Base-by-base conservation (phyloP, 1,140 invertebrate species). In the Neocloeon triangulifer region DNA sequence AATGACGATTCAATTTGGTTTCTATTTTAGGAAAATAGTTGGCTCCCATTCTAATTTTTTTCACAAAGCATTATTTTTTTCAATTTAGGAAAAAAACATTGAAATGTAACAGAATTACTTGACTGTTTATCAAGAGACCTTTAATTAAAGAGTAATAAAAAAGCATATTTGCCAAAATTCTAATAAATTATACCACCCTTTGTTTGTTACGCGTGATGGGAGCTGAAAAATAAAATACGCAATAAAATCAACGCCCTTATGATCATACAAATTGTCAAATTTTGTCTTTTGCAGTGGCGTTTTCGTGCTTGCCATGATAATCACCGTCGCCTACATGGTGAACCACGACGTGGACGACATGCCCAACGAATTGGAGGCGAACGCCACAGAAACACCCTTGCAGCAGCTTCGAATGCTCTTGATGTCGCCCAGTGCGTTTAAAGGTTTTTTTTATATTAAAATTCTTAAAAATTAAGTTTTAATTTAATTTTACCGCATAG, bases 311-410 rank as follows among this genome's bases (percentile, higher is more conserved):
- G 51, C 55, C 0, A 29, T 69, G 2, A 43, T 67, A 21, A 51
- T 61, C 12, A 56, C 56, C 2, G 44, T 66, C 3, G 58, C 61
- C 5, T 66, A 63, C 42, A 58, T 55, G 13, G 46, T 55, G 29
- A 59, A 53, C 25, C 41, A 52, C 12, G 36, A 49, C 18, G 19
- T 28, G 8, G 19, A 41, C 19, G 25, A 39, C 13, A 35, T 22
- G 36, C 40, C 29, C 10, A 9, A 8, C 9, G 14, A 16, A 5
- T 16, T 16, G 15, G 27, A 29, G 3, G 19, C 27, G 9, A 9
- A 29, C 7, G 19, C 15, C 13, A 23, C 22, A 23, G 10, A 29
- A n/a, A n/a, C n/a, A n/a, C n/a, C n/a, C n/a, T n/a, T n/a, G n/a
- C n/a, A 14, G 27, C 19, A 8, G 10, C 19, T 14, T 8, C 9